Evolutionary conservation across 2,113 vertebrate species (phyloP).

Genomic region (Chloropsis hardwickii): DNA sequence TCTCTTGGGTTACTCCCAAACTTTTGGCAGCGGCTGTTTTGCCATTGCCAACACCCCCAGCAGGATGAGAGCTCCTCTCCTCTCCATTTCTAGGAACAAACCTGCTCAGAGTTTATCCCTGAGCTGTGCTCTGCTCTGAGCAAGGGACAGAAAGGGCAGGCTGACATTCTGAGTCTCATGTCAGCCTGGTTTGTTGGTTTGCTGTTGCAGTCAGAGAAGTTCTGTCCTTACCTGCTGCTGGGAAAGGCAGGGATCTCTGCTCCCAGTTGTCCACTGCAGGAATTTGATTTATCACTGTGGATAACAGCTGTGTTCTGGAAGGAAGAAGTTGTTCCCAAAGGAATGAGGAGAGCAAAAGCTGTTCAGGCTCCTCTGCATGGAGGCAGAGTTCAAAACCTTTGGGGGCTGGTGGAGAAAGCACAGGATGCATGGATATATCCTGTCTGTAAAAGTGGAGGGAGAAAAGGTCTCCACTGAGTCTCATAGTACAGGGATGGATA

Average conservation of each 20-base stretch:
- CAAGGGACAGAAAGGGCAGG: not conserved
- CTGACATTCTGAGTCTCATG: not conserved
- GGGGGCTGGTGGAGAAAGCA: not conserved
- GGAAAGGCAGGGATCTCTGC: not conserved
- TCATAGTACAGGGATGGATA: not conserved
- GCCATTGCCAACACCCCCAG: not conserved
- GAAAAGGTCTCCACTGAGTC: not conserved
- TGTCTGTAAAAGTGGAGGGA: not conserved
- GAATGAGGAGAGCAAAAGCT: not conserved
- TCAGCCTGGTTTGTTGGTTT: not conserved
- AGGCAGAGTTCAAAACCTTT: not conserved
- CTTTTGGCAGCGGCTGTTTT: not conserved
- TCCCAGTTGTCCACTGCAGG: not conserved
- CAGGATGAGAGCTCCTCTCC: not conserved
- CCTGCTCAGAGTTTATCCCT: not conserved
- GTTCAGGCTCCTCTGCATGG: not conserved
- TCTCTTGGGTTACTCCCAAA: not conserved
- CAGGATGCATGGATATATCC: not conserved
- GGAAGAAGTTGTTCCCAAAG: not conserved
- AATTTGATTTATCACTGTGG: not conserved
- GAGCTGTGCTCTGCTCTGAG: not conserved
- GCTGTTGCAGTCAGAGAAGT: not conserved
- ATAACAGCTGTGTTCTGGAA: not conserved
- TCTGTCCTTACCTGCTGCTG: not conserved
- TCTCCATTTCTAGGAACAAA: accelerated